Evolutionary conservation across 2,888 invertebrate genomes (phyloP).

Genomic region (Drosophila austrosaltans): DNA sequence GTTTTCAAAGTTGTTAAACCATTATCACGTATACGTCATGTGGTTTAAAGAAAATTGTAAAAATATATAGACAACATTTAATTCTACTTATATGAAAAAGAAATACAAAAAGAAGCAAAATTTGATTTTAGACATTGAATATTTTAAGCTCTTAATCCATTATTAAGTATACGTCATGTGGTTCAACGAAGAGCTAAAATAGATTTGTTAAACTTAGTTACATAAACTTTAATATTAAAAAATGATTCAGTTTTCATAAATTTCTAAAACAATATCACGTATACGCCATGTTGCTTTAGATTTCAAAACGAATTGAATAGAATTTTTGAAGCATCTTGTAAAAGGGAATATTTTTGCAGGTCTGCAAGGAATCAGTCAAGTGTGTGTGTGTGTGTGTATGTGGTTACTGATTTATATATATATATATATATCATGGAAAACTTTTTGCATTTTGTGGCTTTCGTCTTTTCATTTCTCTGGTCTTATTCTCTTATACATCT

Average conservation of each 20-base stretch:
- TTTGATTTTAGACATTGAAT: too few relatives aligned
- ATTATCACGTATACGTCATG: background rate
- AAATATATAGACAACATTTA: too few relatives aligned
- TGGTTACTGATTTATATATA: background rate
- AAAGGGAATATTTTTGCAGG: background rate
- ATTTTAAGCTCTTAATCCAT: too few relatives aligned
- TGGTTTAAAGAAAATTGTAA: background rate
- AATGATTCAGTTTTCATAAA: too few relatives aligned
- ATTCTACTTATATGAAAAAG: too few relatives aligned
- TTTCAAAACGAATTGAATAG: background rate
- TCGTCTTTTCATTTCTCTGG: constrained; percentile 22
- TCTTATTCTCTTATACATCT: constrained; percentile 24
- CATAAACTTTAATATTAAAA: too few relatives aligned
- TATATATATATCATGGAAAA: constrained; percentile 24
- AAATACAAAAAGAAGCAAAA: too few relatives aligned
- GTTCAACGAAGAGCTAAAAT: too few relatives aligned
- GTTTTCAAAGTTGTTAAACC: too few relatives aligned
- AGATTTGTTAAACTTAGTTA: too few relatives aligned
- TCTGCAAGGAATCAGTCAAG: background rate
- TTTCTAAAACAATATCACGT: background rate
- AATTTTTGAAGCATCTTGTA: too few relatives aligned
- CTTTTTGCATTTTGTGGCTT: constrained; percentile 51
- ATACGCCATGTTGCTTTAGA: background rate
- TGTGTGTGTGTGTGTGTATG: constrained; percentile 15
- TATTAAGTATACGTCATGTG: too few relatives aligned